Percentiles rank a stretch among this genome's conserved stretches.
Evolutionary conservation across 2,888 invertebrate species (phyloP).

Genomic region (Junonia oenone): DNA sequence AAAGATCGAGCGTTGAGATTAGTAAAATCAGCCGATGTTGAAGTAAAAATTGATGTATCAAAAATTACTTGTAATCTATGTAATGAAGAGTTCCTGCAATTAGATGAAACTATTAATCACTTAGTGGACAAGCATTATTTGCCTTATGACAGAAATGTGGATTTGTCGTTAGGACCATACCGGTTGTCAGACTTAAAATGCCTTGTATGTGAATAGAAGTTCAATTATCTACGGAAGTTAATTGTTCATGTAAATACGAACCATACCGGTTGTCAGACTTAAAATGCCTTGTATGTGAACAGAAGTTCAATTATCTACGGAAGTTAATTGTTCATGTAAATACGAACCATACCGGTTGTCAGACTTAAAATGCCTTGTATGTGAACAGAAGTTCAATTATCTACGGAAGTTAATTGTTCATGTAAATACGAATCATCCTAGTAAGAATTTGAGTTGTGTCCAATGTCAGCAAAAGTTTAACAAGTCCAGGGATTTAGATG

Average conservation of each 20-base stretch:
- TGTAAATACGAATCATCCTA: slow-evolving; percentile 50
- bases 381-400: slow-evolving; percentile 50
- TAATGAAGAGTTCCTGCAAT: slow-evolving; percentile 42
- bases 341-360: slow-evolving; percentile 45
- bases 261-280: slow-evolving; percentile 52
- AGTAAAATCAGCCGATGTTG: slow-evolving; percentile 51
- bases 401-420: slow-evolving; percentile 54
- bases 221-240: slow-evolving; percentile 50
- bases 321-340: slow-evolving; percentile 55
- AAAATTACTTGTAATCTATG: slow-evolving; percentile 56
- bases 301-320: slow-evolving; percentile 51
- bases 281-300: slow-evolving; percentile 49
- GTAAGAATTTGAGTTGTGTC: slow-evolving; percentile 51
- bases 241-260: slow-evolving; percentile 49
- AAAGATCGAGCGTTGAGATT: slow-evolving; percentile 48
- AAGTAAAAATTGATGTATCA: slow-evolving; percentile 61
- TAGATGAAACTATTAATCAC: slow-evolving; percentile 52
- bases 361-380: slow-evolving; percentile 50
- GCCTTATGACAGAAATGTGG: slow-evolving; percentile 49
- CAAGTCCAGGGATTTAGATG: slow-evolving; percentile 51
- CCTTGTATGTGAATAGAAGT: slow-evolving; percentile 48
- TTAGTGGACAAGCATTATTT: slow-evolving; percentile 50
- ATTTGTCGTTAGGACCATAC: slow-evolving; percentile 49
- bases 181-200: slow-evolving; percentile 50
- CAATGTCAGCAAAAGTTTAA: slow-evolving; percentile 54